Evolutionary conservation across 2,888 invertebrate species (phyloP), one percentile per base, ranked within the genome.

Genomic region (Schizaphis graminum): DNA sequence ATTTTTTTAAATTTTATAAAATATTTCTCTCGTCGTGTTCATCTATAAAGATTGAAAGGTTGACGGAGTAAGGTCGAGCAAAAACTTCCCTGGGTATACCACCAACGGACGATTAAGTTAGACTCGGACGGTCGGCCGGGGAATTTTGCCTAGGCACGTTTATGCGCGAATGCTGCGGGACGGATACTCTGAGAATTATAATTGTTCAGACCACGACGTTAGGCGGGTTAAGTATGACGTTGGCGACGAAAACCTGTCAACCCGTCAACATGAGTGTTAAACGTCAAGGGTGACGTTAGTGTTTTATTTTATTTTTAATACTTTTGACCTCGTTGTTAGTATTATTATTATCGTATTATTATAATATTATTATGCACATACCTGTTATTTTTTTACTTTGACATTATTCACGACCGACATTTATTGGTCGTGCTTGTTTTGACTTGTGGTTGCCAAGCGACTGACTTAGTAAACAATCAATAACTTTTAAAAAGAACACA

Each of bases 371-470:
- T 53, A 53, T 53, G 21, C 53, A 53, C 53, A 67, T n/a, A 67
- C 67, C 5, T 35, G 35, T 77, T 35, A 21, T 87, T 44, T 88
- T 88, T 41, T 35, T 41, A 41, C 49, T 92, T 67, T 41, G n/a
- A 53, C 67, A 41, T 89, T 77, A 56, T 93, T 57, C 57, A 49
- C 56, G 11, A 21, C 24, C 13, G 35, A 77, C 85, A 84, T 53
- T 53, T 53, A 53, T 93, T 8, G 89, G 28, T 21, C 28, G 44
- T 21, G 77, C 56, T 85, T 94, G 93, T 94, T 94, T 85, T 90
- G 90, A 94, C 90, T 90, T 28, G 49, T 49, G 90, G 93, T 94
- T 90, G 86, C 93, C 57, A 90, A 24, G 93, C 93, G 90, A 94
- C 90, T 86, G 84, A n/a, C 84, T 44, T 61, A 61, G 16, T 47